Conservation (phyloP, 2,888 invertebrate species). For the Aelia acuminata region DNA sequence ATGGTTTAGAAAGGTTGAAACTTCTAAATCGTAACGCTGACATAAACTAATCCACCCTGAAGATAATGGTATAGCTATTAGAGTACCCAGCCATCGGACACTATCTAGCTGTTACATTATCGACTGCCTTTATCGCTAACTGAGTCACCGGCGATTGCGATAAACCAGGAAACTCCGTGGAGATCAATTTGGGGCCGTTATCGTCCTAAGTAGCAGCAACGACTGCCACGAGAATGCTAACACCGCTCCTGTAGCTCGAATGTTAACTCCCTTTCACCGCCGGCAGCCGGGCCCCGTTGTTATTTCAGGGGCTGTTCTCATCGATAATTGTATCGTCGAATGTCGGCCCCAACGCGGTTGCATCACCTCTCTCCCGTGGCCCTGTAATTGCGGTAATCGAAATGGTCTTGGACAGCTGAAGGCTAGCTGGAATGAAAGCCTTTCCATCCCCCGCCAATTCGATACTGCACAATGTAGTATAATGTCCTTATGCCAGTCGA, state of each 20-base stretch:
- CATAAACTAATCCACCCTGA: not conserved
- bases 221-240: not conserved
- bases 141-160: not conserved
- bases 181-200: not conserved
- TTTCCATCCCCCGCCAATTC: not conserved
- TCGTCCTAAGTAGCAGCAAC: not conserved
- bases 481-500: too few relatives aligned
- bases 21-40: not conserved
- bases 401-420: not conserved
- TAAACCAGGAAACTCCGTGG: slow-evolving; percentile 13
- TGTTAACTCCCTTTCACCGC: not conserved
- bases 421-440: slow-evolving; percentile 3
- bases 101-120: not conserved
- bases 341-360: not conserved
- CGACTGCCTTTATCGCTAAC: not conserved
- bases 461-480: not conserved
- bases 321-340: slow-evolving; percentile 42
- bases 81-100: not conserved
- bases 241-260: not conserved
- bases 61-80: slow-evolving; percentile 13
- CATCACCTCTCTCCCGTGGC: not conserved
- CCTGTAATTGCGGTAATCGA: not conserved
- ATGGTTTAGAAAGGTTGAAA: not conserved
- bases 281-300: not conserved
- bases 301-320: slow-evolving; percentile 32